A percentile compares a stretch with the other conserved stretches of the same genome.
Evolutionary conservation across 53 echinoderm and acorn worm species (phyloP).

Genomic region (Pentamera pediparva): DNA sequence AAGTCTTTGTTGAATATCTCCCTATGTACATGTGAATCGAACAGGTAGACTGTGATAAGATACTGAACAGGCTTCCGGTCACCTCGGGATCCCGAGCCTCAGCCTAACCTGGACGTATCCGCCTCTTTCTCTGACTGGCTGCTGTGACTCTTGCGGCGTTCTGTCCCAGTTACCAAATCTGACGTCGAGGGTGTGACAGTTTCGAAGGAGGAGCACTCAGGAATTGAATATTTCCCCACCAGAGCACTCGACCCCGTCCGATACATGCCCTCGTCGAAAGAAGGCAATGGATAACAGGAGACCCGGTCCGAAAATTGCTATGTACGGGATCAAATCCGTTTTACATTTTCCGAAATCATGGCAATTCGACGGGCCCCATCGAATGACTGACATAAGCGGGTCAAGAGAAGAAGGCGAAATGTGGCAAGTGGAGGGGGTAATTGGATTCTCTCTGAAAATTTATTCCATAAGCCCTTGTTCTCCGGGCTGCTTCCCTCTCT

Average conservation of each 20-base stretch:
- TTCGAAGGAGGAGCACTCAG: too few species aligned
- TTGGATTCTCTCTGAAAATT: slow-evolving; percentile 42
- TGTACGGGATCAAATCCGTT: slow-evolving; percentile 33
- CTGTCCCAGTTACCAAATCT: slow-evolving; percentile 24
- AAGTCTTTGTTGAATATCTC: too few species aligned
- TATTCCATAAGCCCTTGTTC: slow-evolving; percentile 43
- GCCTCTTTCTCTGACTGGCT: too few species aligned
- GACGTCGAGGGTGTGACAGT: too few species aligned
- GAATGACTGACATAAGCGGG: slow-evolving; percentile 43
- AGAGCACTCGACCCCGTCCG: slow-evolving; percentile 33
- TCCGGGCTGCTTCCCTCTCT: slow-evolving; percentile 27
- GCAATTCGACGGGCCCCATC: slow-evolving; percentile 30
- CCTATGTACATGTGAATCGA: too few species aligned
- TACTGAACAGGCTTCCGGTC: too few species aligned
- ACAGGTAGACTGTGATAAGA: too few species aligned
- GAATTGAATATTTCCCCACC: too few species aligned
- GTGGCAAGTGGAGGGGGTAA: slow-evolving; percentile 27
- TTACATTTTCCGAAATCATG: slow-evolving; percentile 37
- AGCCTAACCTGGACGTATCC: too few species aligned
- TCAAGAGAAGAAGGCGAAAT: slow-evolving; percentile 36
- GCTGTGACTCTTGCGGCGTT: slow-evolving; percentile 1
- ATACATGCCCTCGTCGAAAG: slow-evolving; percentile 19
- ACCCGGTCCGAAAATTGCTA: not conserved
- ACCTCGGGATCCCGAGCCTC: too few species aligned
- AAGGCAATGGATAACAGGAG: not conserved